Evolutionary conservation across 37 sponge, comb jelly and placozoan genomes (phyloP), one percentile per base, ranked within the genome.

Genomic region (Halisarca cf. caerulea): DNA sequence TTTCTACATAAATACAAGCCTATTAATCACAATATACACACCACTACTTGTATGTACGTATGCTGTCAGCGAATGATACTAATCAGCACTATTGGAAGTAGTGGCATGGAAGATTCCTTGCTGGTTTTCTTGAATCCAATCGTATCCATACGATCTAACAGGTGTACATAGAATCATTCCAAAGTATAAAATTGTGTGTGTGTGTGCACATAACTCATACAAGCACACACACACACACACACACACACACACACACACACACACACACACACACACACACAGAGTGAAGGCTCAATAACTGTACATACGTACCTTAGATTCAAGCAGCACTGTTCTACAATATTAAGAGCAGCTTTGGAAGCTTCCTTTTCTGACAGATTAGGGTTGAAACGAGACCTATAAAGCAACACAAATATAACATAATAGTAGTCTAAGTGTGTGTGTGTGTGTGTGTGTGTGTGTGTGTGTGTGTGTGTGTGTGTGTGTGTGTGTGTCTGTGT

Each of bases 361-460:
- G 96, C 96, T 23, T 89, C 93, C 24, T 74, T 87, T 61, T 90
- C 94, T 45, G 82, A 55, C 59, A 88, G 45, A 14, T 82, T 62
- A 18, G 94, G 91, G 20, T 88, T 79, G 54, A 95, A 89, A 0
- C 96, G 85, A 28, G 93, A 75, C 74, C 96, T 95, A 45, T 18
- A 74, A 30, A 15, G 51, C n/a, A n/a, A n/a, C n/a, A n/a, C n/a
- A n/a, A n/a, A n/a, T n/a, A n/a, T n/a, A n/a, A n/a, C n/a, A n/a
- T n/a, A n/a, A n/a, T n/a, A n/a, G n/a, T n/a, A n/a, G n/a, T n/a
- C n/a, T n/a, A n/a, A n/a, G n/a, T n/a, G n/a, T n/a, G n/a, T n/a
- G n/a, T n/a, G n/a, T n/a, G n/a, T n/a, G n/a, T n/a, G n/a, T n/a
- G n/a, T n/a, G n/a, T n/a, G n/a, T n/a, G n/a, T n/a, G n/a, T n/a